Percentiles rank a stretch among this genome's conserved stretches.
These are phyloP conservation scores for Biston betularia DNA, from an alignment of 2,888 invertebrate genomes.

Conservation along the genomic window DNA sequence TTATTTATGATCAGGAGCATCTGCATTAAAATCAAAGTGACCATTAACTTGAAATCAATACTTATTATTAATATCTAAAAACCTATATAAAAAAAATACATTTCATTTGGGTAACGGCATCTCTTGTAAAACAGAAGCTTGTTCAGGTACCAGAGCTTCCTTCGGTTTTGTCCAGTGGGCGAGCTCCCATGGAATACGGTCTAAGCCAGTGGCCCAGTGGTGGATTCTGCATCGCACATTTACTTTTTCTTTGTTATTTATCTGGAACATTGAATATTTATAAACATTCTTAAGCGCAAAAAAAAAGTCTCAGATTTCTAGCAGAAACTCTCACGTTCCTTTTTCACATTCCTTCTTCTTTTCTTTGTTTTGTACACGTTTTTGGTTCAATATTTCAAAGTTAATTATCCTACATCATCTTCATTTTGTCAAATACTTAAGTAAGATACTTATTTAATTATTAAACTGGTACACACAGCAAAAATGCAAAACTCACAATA, in stretches of 20 bases:
- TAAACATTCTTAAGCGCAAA: background rate
- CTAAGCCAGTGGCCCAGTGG: conserved; percentile 90
- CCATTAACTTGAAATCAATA: conserved; percentile 15
- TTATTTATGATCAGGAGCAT: background rate
- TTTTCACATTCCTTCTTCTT: no score
- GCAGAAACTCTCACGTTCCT: no score
- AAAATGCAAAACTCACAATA: no score
- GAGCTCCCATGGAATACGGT: conserved; percentile 82
- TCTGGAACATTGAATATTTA: conserved; percentile 73
- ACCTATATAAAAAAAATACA: conserved; percentile 11
- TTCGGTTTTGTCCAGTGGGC: conserved; percentile 85
- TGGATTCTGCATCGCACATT: conserved; percentile 91
- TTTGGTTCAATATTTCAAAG: no score
- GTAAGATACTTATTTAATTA: no score
- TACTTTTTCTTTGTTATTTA: conserved; percentile 90
- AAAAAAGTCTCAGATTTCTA: no score
- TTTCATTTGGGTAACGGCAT: conserved; percentile 60
- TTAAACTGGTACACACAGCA: no score
- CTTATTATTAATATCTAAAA: conserved; percentile 24
- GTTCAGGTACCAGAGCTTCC: conserved; percentile 87
- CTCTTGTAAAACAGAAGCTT: conserved; percentile 70
- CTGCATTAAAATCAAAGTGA: background rate
- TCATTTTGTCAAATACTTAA: no score
- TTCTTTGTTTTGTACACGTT: no score
- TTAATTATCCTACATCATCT: no score